phyloP scores from a whole-genome alignment of 2,113 vertebrate genomes.

The Sturnus vulgaris region DNA sequence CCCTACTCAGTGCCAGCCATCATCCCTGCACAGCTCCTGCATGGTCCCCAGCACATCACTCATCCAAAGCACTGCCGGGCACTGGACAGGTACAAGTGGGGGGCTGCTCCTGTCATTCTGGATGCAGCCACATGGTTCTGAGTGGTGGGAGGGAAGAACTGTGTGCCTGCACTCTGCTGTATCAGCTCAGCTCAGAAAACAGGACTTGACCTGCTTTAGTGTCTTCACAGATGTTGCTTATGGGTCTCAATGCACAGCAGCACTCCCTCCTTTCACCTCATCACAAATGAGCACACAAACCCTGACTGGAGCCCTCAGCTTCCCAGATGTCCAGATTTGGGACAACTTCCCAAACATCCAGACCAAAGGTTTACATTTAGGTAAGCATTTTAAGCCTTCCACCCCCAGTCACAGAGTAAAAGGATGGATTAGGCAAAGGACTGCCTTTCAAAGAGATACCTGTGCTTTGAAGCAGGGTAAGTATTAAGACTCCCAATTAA shows the following conservation, averaged over 20 bases:
- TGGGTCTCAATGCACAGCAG: neutral
- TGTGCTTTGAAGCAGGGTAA: neutral
- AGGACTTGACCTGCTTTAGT: neutral
- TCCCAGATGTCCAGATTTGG: neutral
- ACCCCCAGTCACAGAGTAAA: neutral
- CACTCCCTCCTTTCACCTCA: neutral
- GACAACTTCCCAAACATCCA: neutral
- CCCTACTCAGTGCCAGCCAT: neutral
- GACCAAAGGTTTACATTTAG: neutral
- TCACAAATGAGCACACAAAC: fast-evolving
- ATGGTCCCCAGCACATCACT: fast-evolving
- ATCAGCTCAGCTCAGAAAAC: neutral
- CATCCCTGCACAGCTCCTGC: neutral
- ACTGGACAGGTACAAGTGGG: no score
- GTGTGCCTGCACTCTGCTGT: fast-evolving
- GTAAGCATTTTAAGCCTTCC: neutral
- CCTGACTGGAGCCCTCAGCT: neutral
- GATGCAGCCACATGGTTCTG: neutral
- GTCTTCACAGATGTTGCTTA: neutral
- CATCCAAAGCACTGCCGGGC: neutral
- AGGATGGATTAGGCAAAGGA: neutral
- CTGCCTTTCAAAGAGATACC: neutral
- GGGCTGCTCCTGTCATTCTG: neutral
- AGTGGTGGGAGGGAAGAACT: neutral
- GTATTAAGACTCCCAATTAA: neutral